A percentile compares a stretch with the other conserved stretches of the same genome.
phyloP scores from a whole-genome alignment of 1,140 invertebrate species.

The Drosophila lacertosa region DNA sequence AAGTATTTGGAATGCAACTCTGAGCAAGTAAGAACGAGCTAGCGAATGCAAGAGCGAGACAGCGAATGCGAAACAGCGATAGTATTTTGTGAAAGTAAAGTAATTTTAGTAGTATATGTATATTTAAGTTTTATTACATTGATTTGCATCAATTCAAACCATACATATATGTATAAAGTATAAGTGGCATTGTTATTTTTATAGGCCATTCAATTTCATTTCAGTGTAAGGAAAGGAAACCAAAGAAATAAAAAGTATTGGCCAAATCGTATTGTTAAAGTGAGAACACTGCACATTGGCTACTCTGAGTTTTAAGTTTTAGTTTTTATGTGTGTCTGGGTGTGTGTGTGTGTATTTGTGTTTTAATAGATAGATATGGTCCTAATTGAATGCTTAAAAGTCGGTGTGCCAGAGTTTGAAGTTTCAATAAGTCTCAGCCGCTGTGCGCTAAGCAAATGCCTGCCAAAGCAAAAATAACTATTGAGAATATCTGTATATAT shows the following conservation, averaged over 20 bases:
- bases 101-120: conserved; percentile 12
- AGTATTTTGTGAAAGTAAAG: conserved; percentile 47
- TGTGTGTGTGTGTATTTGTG: not conserved
- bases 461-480: conserved; percentile 19
- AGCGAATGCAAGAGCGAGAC: conserved; percentile 71
- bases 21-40: conserved; percentile 63
- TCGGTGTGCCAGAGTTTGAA: conserved; percentile 16
- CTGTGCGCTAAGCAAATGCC: conserved; percentile 40
- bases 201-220: not conserved
- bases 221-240: not conserved
- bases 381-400: conserved; percentile 2
- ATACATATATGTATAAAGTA: not conserved
- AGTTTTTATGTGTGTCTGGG: not conserved
- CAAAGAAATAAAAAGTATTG: not conserved
- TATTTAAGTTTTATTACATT: not conserved
- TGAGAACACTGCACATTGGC: not conserved
- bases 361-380: too few species aligned
- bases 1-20: conserved; percentile 41
- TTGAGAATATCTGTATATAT: conserved; percentile 9
- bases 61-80: conserved; percentile 47
- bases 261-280: not conserved
- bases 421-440: conserved; percentile 23
- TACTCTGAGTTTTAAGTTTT: not conserved
- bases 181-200: not conserved
- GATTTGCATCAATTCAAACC: not conserved